Base-by-base conservation (phyloP, 2,113 vertebrate genomes). In the Alethe diademata region DNA sequence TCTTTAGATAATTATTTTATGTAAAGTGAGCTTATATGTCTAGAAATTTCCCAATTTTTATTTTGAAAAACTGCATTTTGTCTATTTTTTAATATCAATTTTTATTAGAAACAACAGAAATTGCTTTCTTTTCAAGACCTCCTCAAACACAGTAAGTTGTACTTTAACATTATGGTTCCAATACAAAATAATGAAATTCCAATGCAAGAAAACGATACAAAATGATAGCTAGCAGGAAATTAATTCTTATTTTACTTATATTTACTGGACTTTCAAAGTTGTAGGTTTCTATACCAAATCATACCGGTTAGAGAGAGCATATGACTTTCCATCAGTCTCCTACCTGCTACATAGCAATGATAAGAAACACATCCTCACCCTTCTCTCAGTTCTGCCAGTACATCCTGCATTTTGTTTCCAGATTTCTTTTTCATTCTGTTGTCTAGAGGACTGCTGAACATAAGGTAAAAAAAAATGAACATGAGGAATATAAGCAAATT, bases 61-160 rank as follows among this genome's bases (percentile, higher is more conserved):
- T 71, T 83, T 71, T 33, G 23, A 85, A 79, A 85, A 66, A 51
- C 19, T 82, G 13, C 2, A 48, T 74, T 88, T 65, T 81, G 3
- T 43, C 19, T n/a, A 29, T 24, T 51, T 35, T 66, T 54, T 31
- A 54, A 54, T 54, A 65, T 53, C 3, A 0, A 35, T 22, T 93
- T 95, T 65, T 73, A 83, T 84, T 83, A 57, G 61, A 75, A 92
- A 78, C 38, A 85, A 85, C 19, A 86, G 48, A 71, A 90, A 94
- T 35, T 8, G 23, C 48, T 71, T 81, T 92, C 35, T 86, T 93
- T 94, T 72, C 70, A 86, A 82, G 61, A 71, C 20, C 29, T 54
- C 28, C 43, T 87, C 74, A 64, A 76, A 69, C 26, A 79, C 14
- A 70, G 0, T 50, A 79, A 76, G 54, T 43, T 36, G 67, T 48